Percentiles rank a stretch among this genome's conserved stretches.
These are phyloP conservation scores for Enteromius anoplus DNA, from an alignment of 2,797 vertebrate species.

Conservation along the genomic window DNA sequence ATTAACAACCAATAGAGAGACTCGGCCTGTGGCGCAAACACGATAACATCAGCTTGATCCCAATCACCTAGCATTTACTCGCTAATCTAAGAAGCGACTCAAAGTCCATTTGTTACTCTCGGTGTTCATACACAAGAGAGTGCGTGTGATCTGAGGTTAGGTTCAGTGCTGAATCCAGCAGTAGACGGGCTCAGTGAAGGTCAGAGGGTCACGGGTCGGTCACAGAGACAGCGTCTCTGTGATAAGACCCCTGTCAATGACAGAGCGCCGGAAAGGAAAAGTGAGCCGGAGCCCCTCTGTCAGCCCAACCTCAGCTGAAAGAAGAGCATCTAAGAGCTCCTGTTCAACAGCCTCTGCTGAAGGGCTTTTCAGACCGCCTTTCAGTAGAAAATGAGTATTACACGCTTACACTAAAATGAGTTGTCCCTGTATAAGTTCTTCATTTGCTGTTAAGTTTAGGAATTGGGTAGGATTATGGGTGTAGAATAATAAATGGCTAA, in stretches of 20 bases:
- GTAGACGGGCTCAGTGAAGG: background rate
- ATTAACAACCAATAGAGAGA: conserved; percentile 65
- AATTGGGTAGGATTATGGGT: too few relatives aligned
- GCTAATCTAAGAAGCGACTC: background rate
- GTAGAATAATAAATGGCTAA: too few relatives aligned
- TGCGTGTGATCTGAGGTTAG: background rate
- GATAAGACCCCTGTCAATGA: conserved; percentile 38
- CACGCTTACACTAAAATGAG: too few relatives aligned
- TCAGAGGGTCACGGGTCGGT: background rate
- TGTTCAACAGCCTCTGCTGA: background rate
- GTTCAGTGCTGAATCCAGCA: background rate
- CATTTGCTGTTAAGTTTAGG: too few relatives aligned
- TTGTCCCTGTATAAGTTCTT: too few relatives aligned
- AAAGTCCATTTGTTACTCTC: background rate
- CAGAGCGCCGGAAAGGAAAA: conserved; percentile 53
- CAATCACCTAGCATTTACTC: conserved; percentile 50
- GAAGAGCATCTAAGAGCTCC: background rate
- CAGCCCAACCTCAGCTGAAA: conserved; percentile 4
- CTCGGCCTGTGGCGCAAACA: conserved; percentile 53
- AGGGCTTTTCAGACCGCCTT: too few relatives aligned
- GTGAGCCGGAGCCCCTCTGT: background rate
- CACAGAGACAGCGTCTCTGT: background rate
- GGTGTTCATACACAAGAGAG: background rate
- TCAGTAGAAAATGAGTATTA: too few relatives aligned
- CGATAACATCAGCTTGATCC: conserved; percentile 50